A percentile compares a stretch with the other conserved stretches of the same genome.
These are phyloP conservation scores for Buceros bicornis DNA, from an alignment of 2,797 vertebrate genomes.

Conservation along the genomic window DNA sequence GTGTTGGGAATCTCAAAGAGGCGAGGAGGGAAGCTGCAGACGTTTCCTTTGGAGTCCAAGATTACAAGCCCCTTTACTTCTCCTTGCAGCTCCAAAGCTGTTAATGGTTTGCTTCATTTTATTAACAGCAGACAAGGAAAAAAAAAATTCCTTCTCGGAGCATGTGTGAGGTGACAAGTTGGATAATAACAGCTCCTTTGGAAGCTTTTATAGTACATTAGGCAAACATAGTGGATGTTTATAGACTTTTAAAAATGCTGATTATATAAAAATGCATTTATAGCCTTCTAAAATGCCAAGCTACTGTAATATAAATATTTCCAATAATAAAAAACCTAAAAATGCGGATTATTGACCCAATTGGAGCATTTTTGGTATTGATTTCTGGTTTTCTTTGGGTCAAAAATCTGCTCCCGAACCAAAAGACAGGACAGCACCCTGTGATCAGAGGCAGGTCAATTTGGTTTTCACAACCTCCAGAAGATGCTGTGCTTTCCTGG, in stretches of 20 bases:
- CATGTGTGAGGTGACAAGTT: slow-evolving; percentile 72
- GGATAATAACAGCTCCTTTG: slow-evolving; percentile 74
- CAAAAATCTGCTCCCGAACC: background rate
- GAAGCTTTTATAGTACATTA: slow-evolving; percentile 77
- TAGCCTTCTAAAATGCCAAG: slow-evolving; percentile 68
- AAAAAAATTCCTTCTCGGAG: slow-evolving; percentile 21
- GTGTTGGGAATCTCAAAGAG: slow-evolving; percentile 74
- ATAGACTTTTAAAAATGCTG: slow-evolving; percentile 77
- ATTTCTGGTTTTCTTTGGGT: background rate
- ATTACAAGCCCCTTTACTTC: slow-evolving; percentile 64
- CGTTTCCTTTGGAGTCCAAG: slow-evolving; percentile 61
- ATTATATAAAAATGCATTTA: slow-evolving; percentile 73
- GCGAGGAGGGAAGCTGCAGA: slow-evolving; percentile 60
- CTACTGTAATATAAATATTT: slow-evolving; percentile 69
- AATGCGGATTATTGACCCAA: slow-evolving; percentile 11
- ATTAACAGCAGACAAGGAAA: slow-evolving; percentile 54
- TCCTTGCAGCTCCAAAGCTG: slow-evolving; percentile 45
- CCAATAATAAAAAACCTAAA: slow-evolving; percentile 47
- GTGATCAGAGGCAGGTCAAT: background rate
- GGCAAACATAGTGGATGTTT: slow-evolving; percentile 72
- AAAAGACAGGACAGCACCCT: background rate
- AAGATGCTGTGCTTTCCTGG: background rate
- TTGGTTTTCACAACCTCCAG: background rate
- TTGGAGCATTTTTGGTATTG: background rate
- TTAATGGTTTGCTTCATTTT: slow-evolving; percentile 73